phyloP scores from a whole-genome alignment of 1,140 invertebrate genomes.

The Spodoptera frugiperda region DNA sequence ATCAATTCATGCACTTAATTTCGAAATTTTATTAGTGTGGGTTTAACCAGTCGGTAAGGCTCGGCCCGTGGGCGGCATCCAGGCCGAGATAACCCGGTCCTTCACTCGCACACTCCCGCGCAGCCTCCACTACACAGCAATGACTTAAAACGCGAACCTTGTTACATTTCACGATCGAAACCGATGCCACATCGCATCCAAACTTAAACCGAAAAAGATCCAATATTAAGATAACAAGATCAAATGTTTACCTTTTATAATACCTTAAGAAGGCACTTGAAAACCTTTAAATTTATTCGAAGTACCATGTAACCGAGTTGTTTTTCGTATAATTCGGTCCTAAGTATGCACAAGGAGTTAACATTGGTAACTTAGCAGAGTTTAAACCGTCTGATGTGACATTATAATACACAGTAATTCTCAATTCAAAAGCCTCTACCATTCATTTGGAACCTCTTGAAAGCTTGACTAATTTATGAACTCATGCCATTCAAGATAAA shows the following conservation, averaged over 20 bases:
- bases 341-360: conserved; percentile 39
- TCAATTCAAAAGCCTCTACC: conserved; percentile 6
- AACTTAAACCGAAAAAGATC: neutral
- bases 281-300: neutral
- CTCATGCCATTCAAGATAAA: conserved; percentile 43
- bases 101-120: conserved; percentile 50
- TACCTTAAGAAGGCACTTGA: neutral
- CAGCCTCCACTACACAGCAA: conserved; percentile 55
- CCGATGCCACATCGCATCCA: neutral
- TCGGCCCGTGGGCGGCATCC: conserved; percentile 59
- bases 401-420: conserved; percentile 8
- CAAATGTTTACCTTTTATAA: conserved; percentile 25
- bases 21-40: conserved; percentile 21
- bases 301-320: neutral
- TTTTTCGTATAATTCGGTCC: conserved; percentile 35
- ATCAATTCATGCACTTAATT: conserved; percentile 11
- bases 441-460: conserved; percentile 20
- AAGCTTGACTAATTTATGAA: conserved; percentile 27
- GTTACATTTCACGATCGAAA: conserved; percentile 50
- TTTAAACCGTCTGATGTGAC: conserved; percentile 4
- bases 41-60: conserved; percentile 29
- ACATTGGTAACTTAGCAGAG: conserved; percentile 29
- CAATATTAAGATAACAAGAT: conserved; percentile 8
- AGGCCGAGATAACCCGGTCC: conserved; percentile 58
- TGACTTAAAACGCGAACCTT: conserved; percentile 62